Evolutionary conservation across 2,113 vertebrate genomes (phyloP), one percentile per base, ranked within the genome.

Genomic region (Marmota monax): DNA sequence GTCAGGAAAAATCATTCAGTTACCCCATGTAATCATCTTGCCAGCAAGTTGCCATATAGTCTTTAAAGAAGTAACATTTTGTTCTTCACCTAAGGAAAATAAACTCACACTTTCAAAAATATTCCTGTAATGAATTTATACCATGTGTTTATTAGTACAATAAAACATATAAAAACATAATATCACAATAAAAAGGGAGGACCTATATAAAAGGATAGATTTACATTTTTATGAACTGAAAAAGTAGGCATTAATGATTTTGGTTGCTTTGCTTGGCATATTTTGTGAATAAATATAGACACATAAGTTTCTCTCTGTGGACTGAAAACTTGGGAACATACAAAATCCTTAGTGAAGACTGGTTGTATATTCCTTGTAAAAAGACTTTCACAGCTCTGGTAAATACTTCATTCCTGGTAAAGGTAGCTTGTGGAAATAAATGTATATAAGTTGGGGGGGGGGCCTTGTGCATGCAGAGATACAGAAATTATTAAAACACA

Each of bases 171-270:
- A 22, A 84, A 92, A 80, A 70, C 23, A 63, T 58, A 85, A 88
- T 70, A 63, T 63, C 61, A 3, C n/a, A 84, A 92, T 88, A 88
- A 11, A 95, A 95, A 76, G 27, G 45, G 74, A 85, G 10, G 27
- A 32, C 48, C 51, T 20, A 25, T 42, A n/a, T 25, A 23, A 80
- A 18, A 86, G 10, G 13, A 58, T 58, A 58, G 48, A 86, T 48
- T 45, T 85, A 67, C 73, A 86, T 80, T 90, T 23, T 84, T 63
- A 79, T 11, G 77, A 25, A 69, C 53, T 88, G 84, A 37, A 56
- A 84, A 92, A 90, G 17, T 77, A 61, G 29, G 22, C 29, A 42
- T 4, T 25, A 34, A 34, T 34, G 4, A 67, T 22, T 80, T 80
- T 34, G 51, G 20, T 58, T 53, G 34, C 27, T 37, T 58, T 22